Conservation (phyloP, 2,113 vertebrate species). For the Sciurus niger region DNA sequence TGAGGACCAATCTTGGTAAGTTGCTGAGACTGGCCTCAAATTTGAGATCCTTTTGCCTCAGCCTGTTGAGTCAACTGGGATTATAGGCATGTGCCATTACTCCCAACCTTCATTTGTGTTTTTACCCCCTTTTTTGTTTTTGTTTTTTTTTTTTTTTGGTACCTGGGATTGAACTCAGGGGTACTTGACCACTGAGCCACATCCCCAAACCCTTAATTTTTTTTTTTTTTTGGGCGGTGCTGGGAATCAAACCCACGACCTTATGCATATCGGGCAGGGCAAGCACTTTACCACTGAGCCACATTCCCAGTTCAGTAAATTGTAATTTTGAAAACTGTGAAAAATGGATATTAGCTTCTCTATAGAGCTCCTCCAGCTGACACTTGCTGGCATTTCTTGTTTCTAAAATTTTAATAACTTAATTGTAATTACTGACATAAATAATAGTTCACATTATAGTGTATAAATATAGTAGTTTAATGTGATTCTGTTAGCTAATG, state of each 20-base stretch:
- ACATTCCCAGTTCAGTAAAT: neutral
- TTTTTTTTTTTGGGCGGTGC: too few relatives aligned
- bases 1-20: neutral
- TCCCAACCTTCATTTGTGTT: constrained; percentile 23
- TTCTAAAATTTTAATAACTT: constrained; percentile 6
- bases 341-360: neutral
- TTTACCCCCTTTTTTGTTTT: neutral
- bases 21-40: neutral
- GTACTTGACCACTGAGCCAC: too few relatives aligned
- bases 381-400: neutral
- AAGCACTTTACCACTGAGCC: too few relatives aligned
- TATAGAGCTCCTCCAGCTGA: neutral
- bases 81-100: neutral
- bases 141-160: too few relatives aligned
- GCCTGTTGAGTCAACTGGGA: neutral
- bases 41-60: neutral
- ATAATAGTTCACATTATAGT: constrained; percentile 32
- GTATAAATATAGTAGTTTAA: constrained; percentile 5
- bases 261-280: too few relatives aligned
- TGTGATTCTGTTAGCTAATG: neutral
- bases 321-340: constrained; percentile 35
- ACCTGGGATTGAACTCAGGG: too few relatives aligned
- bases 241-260: too few relatives aligned
- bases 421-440: neutral
- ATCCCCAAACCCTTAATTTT: neutral